These are phyloP conservation scores for Chlorocebus sabaeus DNA, from an alignment of 2,113 vertebrate species.

Conservation along the genomic window DNA sequence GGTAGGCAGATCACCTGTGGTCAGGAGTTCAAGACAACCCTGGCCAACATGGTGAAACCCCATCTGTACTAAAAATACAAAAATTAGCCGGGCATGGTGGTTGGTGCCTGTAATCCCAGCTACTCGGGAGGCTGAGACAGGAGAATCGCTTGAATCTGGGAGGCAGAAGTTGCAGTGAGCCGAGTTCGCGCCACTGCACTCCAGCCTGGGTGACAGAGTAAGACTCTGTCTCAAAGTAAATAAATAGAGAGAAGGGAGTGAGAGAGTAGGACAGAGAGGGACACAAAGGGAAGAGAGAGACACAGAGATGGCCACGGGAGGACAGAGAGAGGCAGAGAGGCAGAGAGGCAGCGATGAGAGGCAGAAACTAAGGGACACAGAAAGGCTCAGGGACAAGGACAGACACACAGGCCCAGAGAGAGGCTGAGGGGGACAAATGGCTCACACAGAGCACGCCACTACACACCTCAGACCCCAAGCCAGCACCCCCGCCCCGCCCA, in stretches of 20 bases:
- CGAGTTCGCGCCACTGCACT: too few relatives aligned
- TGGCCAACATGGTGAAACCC: not conserved
- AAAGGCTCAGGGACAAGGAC: not conserved
- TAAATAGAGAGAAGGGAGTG: not conserved
- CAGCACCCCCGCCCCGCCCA: not conserved
- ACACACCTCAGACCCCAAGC: fast-evolving
- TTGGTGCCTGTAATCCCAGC: too few relatives aligned
- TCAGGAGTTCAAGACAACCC: not conserved
- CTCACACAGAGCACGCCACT: not conserved
- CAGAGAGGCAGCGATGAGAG: not conserved
- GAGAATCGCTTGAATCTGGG: too few relatives aligned
- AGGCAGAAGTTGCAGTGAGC: too few relatives aligned
- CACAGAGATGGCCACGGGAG: not conserved
- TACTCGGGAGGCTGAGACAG: too few relatives aligned
- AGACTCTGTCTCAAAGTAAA: too few relatives aligned
- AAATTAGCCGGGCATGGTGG: too few relatives aligned
- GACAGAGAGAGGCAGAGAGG: not conserved
- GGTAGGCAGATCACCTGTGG: not conserved
- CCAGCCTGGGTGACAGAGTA: too few relatives aligned
- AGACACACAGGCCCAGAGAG: not conserved
- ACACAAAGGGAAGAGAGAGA: not conserved
- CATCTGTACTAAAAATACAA: not conserved
- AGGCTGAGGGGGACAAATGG: not conserved
- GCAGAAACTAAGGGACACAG: not conserved
- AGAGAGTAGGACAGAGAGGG: not conserved